A percentile compares a stretch with the other conserved stretches of the same genome.
These are phyloP conservation scores for Brevimyrus niger DNA, from an alignment of 2,113 vertebrate species.

Conservation along the genomic window DNA sequence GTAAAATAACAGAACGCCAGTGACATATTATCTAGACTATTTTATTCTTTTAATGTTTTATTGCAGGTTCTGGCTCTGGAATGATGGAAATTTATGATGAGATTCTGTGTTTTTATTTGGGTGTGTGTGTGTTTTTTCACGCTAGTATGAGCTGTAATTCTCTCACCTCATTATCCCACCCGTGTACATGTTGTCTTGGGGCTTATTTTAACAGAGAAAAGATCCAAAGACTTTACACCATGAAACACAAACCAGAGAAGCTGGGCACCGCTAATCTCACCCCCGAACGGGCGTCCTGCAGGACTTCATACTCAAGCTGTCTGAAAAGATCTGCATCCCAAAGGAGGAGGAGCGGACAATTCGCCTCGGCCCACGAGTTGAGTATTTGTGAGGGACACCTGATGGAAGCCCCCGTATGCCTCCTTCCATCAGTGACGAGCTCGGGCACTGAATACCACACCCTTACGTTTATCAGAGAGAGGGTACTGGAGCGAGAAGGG, in stretches of 20 bases:
- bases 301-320: not conserved
- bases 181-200: not conserved
- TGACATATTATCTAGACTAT: not conserved
- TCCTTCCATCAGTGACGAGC: not conserved
- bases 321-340: not conserved
- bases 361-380: not conserved
- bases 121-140: not conserved
- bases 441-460: not conserved
- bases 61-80: not conserved
- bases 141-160: not conserved
- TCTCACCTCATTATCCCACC: not conserved
- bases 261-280: not conserved
- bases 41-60: constrained; percentile 11
- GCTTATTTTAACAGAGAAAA: not conserved
- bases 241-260: not conserved
- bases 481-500: not conserved
- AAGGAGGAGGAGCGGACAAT: not conserved
- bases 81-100: not conserved
- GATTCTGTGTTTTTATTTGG: not conserved
- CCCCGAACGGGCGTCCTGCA: not conserved
- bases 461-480: not conserved
- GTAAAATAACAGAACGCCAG: not conserved
- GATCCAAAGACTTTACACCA: not conserved
- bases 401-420: not conserved
- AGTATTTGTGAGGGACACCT: constrained; percentile 6